Evolutionary conservation across 2,797 vertebrate species (phyloP).

Genomic region (Gymnothorax reevesii): DNA sequence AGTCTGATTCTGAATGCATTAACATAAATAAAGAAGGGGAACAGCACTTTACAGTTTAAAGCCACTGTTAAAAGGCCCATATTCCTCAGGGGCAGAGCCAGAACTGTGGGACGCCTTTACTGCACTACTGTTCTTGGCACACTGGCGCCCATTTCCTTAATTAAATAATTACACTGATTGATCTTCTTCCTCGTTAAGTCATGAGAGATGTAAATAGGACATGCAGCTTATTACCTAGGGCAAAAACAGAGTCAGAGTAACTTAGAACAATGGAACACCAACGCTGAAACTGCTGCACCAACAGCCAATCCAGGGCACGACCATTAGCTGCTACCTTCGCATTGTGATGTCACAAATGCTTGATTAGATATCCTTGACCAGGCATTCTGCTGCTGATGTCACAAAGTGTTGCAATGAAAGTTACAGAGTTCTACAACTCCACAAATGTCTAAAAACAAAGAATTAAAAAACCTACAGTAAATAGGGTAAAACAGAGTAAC

Average conservation of each 20-base stretch:
- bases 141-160: neutral
- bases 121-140: neutral
- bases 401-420: no score
- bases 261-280: neutral
- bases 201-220: neutral
- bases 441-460: no score
- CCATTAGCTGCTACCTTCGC: neutral
- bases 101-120: neutral
- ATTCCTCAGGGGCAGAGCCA: neutral
- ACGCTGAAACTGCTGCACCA: neutral
- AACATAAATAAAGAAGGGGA: neutral
- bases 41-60: neutral
- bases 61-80: neutral
- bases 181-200: neutral
- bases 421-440: no score
- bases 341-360: no score
- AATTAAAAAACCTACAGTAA: no score
- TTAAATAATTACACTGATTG: slow-evolving; percentile 13
- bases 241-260: no score
- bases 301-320: neutral
- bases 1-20: neutral
- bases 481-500: neutral
- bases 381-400: no score
- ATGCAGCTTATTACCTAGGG: neutral
- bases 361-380: no score